Evolutionary conservation across 1,140 invertebrate genomes (phyloP), one percentile per base, ranked within the genome.

Genomic region (Drosophila tani): DNA sequence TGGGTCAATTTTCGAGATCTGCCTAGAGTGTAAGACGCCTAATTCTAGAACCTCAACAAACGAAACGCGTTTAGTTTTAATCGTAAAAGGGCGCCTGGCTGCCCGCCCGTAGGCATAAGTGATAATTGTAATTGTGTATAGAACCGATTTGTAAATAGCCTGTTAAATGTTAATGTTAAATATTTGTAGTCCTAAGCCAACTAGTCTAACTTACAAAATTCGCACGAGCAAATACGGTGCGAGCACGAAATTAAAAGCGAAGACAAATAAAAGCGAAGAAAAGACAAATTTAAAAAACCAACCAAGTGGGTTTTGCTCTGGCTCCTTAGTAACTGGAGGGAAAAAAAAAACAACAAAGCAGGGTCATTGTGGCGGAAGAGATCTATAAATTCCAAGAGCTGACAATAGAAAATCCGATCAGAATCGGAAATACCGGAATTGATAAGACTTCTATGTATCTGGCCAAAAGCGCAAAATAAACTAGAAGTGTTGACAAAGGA

Each of bases 1-100:
- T 91, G 83, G 88, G 88, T 88, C 83, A 87, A 87, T 85, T 91
- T 87, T 85, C 63, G 66, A 81, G 84, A 91, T 91, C 81, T 91
- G 81, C 79, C 55, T 82, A 87, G 62, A 60, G 55, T 63, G 41
- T 90, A 90, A 90, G 86, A 80, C 79, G 84, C 51, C 74, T 91
- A 91, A 69, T 79, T 81, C 79, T 77, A 82, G 86, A 88, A 80
- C 74, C 78, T 81, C 86, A 53, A 50, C n/a, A 57, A 63, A 59
- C 64, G 19, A 67, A 66, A 46, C 62, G 60, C 67, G 64, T 58
- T 82, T 65, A 81, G 46, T 65, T 53, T 70, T 51, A 67, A 64
- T 75, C 58, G 55, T 73, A 66, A 51, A 43, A 35, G 35, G 62
- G 53, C 40, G 32, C 64, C 12, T 35, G 50, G 27, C 38, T 47